Base-by-base conservation (phyloP, 2,888 invertebrate genomes). In the Chalcis sispes region DNA sequence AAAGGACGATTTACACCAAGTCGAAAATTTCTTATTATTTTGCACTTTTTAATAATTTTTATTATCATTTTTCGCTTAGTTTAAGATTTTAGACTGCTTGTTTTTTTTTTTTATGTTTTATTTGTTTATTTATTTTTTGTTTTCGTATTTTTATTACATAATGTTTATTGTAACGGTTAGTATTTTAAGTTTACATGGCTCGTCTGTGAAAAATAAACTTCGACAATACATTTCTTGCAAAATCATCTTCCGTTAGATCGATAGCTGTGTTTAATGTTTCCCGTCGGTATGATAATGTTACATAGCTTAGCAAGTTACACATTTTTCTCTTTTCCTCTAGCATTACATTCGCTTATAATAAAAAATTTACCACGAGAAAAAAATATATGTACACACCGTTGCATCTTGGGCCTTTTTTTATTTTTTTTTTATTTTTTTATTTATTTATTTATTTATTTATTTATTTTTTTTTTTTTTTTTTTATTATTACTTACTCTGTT, bases 131-230 rank as follows among this genome's bases (percentile, higher is more conserved):
- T 61, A 23, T 10, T 18, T 40, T 18, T 20, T 40, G 32, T 18
- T 52, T 15, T 1, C 20, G 29, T 27, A 18, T 27, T 18, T 18
- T 40, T 58, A 50, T 59, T 61, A 52, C 25, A 2, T 62, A 18
- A n/a, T 54, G 48, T 58, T 65, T 73, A 61, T 61, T 66, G 67
- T 62, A 65, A 64, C 70, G 52, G 20, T 59, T 75, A 58, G 18
- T 64, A 75, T 48, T 27, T 50, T 23, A 20, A 15, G 15, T 71
- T n/a, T 61, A 27, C 27, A 75, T 79, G 7, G 70, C 69, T 80
- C 75, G 72, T n/a, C n/a, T 82, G 81, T 80, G 80, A 83, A 83
- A 85, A 84, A 83, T 83, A 82, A 84, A 81, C 79, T 79, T 80
- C 29, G 65, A n/a, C n/a, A 80, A 79, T 58, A 40, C 36, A 58